phyloP scores from a whole-genome alignment of 1,140 invertebrate genomes.

The Trinorchestia longiramus region DNA sequence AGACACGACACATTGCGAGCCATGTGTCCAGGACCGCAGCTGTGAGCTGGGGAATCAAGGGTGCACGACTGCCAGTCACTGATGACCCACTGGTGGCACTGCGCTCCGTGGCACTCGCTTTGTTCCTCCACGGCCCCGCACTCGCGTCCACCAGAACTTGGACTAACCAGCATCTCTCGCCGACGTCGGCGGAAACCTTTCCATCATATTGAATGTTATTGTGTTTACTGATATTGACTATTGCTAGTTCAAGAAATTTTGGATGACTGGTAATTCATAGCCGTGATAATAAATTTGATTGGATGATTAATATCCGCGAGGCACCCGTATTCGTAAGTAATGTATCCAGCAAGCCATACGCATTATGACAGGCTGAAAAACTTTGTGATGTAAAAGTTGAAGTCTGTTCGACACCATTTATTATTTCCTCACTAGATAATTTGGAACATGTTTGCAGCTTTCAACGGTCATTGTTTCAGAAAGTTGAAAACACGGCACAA shows the following conservation, averaged over 20 bases:
- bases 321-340: neutral
- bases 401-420: no score
- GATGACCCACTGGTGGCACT: constrained; percentile 75
- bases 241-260: neutral
- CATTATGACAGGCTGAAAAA: no score
- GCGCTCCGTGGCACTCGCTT: constrained; percentile 75
- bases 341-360: no score
- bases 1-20: constrained; percentile 73
- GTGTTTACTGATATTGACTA: neutral
- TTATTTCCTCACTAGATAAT: no score
- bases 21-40: constrained; percentile 73
- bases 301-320: no score
- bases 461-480: no score
- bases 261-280: neutral
- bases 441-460: no score
- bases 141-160: constrained; percentile 74
- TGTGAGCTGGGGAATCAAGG: constrained; percentile 69
- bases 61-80: constrained; percentile 73
- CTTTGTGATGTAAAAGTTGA: no score
- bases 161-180: constrained; percentile 73
- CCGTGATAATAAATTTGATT: neutral
- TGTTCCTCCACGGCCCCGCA: constrained; percentile 77
- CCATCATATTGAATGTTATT: neutral
- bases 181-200: constrained; percentile 75
- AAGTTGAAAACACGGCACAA: neutral